These are phyloP conservation scores for Erannis defoliaria DNA, from an alignment of 2,888 invertebrate genomes.

Conservation along the genomic window DNA sequence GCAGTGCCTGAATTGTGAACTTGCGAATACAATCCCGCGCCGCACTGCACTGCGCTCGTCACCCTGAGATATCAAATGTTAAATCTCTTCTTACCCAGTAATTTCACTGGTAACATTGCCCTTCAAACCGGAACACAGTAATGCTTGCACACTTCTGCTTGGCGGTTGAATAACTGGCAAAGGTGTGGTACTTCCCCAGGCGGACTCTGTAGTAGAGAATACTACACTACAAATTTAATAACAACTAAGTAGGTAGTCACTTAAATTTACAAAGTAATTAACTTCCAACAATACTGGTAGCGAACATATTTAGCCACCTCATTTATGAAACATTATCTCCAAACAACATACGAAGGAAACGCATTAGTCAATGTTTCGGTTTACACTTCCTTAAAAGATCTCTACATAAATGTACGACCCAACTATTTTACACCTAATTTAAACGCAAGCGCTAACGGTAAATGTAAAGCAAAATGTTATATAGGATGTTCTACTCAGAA, in stretches of 20 bases:
- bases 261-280: neutral
- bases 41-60: no score
- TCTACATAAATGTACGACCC: constrained; percentile 1
- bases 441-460: neutral
- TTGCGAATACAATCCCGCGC: no score
- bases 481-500: neutral
- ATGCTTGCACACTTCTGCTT: no score
- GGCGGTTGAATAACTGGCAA: no score
- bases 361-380: constrained; percentile 33
- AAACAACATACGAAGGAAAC: constrained; percentile 24
- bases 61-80: no score
- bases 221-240: no score
- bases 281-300: neutral
- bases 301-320: constrained; percentile 9
- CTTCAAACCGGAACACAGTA: no score
- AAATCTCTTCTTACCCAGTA: no score
- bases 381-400: constrained; percentile 21
- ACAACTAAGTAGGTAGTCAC: neutral
- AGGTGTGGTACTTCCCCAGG: no score
- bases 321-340: constrained; percentile 21
- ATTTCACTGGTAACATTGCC: no score
- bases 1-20: no score
- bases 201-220: no score
- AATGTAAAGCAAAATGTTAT: neutral
- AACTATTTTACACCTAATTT: neutral